A percentile compares a stretch with the other conserved stretches of the same genome.
These are phyloP conservation scores for Gymnoscopelus braueri DNA, from an alignment of 2,797 vertebrate species.

Conservation along the genomic window DNA sequence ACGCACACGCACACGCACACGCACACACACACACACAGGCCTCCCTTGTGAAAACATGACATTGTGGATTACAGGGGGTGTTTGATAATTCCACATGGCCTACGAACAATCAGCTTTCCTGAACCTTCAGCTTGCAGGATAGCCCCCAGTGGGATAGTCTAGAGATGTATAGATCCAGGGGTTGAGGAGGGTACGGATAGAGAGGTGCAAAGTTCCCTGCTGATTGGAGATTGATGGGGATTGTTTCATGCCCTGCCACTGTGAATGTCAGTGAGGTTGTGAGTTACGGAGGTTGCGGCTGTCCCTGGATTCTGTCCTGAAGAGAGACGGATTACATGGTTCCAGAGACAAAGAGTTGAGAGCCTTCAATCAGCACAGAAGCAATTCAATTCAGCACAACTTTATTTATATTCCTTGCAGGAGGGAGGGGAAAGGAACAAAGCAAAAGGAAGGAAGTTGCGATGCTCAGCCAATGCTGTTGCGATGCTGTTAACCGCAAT, in stretches of 20 bases:
- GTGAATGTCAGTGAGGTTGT: constrained; percentile 44
- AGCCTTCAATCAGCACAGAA: constrained; percentile 31
- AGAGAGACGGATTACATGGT: constrained; percentile 42
- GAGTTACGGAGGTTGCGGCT: constrained; percentile 22
- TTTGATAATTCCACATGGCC: constrained; percentile 28
- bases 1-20: not conserved
- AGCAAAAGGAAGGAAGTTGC: not conserved
- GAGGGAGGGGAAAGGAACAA: not conserved
- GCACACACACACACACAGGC: not conserved
- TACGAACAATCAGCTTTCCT: constrained; percentile 11
- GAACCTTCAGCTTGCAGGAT: constrained; percentile 11
- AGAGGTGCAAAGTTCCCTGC: constrained; percentile 25
- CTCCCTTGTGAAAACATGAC: constrained; percentile 27
- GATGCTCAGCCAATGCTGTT: too few relatives aligned
- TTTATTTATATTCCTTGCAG: constrained; percentile 15
- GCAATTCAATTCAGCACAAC: constrained; percentile 28
- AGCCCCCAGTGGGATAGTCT: constrained; percentile 5
- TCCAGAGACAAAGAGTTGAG: not conserved
- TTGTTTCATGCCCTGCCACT: constrained; percentile 37
- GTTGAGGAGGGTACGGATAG: constrained; percentile 13
- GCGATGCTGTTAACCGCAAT: too few relatives aligned
- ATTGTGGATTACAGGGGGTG: constrained; percentile 28
- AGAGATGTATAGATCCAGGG: constrained; percentile 9
- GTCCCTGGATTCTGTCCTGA: constrained; percentile 26
- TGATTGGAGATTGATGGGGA: constrained; percentile 44